These are phyloP conservation scores for Pegea sp. DNA, from an alignment of 23 tunicate genomes.

Conservation along the genomic window DNA sequence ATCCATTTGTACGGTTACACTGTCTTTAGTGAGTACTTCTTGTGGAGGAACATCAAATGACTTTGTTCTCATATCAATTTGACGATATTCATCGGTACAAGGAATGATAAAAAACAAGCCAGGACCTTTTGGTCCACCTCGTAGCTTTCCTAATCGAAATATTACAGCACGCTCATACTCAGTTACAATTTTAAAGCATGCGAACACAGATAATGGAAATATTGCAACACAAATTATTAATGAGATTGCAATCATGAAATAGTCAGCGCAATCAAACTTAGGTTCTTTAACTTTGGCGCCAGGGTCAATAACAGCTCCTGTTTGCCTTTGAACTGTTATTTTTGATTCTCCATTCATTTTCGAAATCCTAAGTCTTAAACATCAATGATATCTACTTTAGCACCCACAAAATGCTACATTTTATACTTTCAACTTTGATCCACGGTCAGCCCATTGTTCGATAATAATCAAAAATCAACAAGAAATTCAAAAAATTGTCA, in stretches of 20 bases:
- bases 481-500: too few relatives aligned
- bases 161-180: conserved; percentile 90
- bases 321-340: too few relatives aligned
- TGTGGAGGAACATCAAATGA: conserved; percentile 90
- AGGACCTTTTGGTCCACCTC: conserved; percentile 80
- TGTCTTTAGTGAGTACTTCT: conserved; percentile 73
- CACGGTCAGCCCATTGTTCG: too few relatives aligned
- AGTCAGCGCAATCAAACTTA: too few relatives aligned
- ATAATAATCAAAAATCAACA: too few relatives aligned
- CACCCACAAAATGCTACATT: too few relatives aligned
- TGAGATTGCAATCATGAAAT: conserved; percentile 17
- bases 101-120: conserved; percentile 82
- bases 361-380: too few relatives aligned
- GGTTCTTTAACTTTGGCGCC: too few relatives aligned
- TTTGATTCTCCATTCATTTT: too few relatives aligned
- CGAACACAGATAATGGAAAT: conserved; percentile 26
- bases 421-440: too few relatives aligned
- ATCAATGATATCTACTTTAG: too few relatives aligned
- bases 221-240: conserved; percentile 12
- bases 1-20: conserved; percentile 78
- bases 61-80: conserved; percentile 53
- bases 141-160: conserved; percentile 59
- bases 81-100: conserved; percentile 66
- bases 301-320: too few relatives aligned
- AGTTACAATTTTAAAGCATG: conserved; percentile 51